phyloP scores from a whole-genome alignment of 2,888 invertebrate genomes.

The Oscheius sp. region DNA sequence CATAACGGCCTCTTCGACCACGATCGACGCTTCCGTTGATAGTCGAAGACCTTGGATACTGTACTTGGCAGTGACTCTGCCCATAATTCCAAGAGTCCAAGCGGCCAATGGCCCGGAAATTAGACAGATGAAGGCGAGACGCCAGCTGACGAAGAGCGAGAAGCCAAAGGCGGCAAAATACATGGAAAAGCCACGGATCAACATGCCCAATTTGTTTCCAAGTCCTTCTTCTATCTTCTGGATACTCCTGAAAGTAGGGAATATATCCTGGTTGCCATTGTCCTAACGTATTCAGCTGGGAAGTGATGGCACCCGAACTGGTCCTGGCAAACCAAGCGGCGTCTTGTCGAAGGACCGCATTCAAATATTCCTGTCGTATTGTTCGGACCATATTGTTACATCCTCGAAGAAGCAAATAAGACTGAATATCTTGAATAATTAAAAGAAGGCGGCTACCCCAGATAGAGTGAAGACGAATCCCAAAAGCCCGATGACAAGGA shows the following conservation, averaged over 20 bases:
- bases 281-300: constrained; percentile 53
- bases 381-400: constrained; percentile 21
- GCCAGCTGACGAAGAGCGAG: constrained; percentile 52
- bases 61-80: constrained; percentile 36
- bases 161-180: constrained; percentile 51
- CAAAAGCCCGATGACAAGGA: background rate
- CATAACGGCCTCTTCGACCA: constrained; percentile 52
- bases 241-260: constrained; percentile 17
- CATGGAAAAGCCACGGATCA: constrained; percentile 57
- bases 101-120: constrained; percentile 54
- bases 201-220: constrained; percentile 52
- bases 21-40: constrained; percentile 41
- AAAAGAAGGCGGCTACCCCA: background rate
- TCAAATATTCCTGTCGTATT: constrained; percentile 43
- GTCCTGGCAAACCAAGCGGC: constrained; percentile 44
- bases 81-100: constrained; percentile 47
- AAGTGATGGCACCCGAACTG: constrained; percentile 47
- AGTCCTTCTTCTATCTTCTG: constrained; percentile 34
- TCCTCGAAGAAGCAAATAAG: constrained; percentile 16
- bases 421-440: background rate
- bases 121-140: constrained; percentile 47
- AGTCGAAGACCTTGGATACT: constrained; percentile 38
- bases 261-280: too few relatives aligned
- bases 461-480: constrained; percentile 11
- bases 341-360: constrained; percentile 52